A percentile compares a stretch with the other conserved stretches of the same genome.
Evolutionary conservation across 1,140 invertebrate species (phyloP).

Genomic region (Drosophila takahashii): DNA sequence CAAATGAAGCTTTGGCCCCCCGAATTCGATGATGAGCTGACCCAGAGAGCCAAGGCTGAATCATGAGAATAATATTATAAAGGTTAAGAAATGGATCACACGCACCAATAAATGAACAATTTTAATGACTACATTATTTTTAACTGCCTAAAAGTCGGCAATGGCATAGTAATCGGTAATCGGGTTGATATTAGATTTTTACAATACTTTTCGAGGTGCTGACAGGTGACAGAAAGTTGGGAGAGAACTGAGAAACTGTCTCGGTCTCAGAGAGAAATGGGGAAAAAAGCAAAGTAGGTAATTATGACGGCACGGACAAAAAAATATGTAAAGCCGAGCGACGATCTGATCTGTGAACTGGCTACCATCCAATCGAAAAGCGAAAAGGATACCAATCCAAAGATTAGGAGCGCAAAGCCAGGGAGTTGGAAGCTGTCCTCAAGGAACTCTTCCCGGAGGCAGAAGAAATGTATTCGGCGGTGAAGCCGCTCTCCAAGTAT

Average conservation of each 20-base stretch:
- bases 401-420: no score
- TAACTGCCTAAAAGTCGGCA: constrained; percentile 50
- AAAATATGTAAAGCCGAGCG: constrained; percentile 66
- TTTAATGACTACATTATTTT: neutral
- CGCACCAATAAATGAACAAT: constrained; percentile 21
- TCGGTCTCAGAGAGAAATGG: constrained; percentile 30
- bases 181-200: no score
- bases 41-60: constrained; percentile 36
- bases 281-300: constrained; percentile 35
- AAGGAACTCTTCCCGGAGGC: constrained; percentile 69
- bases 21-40: constrained; percentile 21
- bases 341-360: constrained; percentile 60
- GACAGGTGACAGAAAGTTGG: neutral
- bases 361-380: constrained; percentile 28
- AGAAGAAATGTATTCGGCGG: constrained; percentile 77
- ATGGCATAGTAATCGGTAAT: neutral
- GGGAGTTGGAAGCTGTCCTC: constrained; percentile 64
- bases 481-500: constrained; percentile 83
- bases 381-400: no score
- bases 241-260: neutral
- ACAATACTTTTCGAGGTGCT: neutral
- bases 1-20: constrained; percentile 3
- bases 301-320: constrained; percentile 60
- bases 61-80: constrained; percentile 33
- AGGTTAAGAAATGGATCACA: constrained; percentile 3